Conservation (phyloP, 2,113 vertebrate species). For the Chionodraco myersi region DNA sequence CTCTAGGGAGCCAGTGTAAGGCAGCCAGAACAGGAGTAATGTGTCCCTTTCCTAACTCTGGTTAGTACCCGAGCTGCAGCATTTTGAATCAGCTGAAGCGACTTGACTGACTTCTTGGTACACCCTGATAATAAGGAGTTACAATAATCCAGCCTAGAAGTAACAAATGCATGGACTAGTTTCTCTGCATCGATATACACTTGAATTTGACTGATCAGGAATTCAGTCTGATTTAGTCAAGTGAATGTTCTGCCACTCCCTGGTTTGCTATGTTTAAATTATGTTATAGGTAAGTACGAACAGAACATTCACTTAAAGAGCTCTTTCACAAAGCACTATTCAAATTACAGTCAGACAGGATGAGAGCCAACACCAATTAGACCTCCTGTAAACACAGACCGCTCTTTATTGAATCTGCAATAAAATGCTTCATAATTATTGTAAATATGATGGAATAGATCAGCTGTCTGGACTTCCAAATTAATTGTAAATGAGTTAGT, state of each 20-base stretch:
- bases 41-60: no score
- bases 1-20: no score
- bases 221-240: constrained; percentile 30
- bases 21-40: no score
- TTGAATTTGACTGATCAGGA: constrained; percentile 47
- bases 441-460: constrained; percentile 31
- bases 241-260: constrained; percentile 7
- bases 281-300: constrained; percentile 39
- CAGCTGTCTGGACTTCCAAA: constrained; percentile 20
- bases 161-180: no score
- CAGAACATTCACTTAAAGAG: constrained; percentile 30
- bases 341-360: constrained; percentile 49
- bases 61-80: no score
- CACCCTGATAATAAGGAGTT: no score
- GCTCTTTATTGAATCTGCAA: constrained; percentile 27
- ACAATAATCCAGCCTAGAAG: no score
- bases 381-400: constrained; percentile 38
- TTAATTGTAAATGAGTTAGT: constrained; percentile 30
- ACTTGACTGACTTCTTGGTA: no score
- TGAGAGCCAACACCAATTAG: constrained; percentile 41
- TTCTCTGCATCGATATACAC: not conserved
- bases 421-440: constrained; percentile 18
- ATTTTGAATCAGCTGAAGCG: no score
- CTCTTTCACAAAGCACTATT: constrained; percentile 40
- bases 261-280: constrained; percentile 35